Conservation (phyloP, 2,888 invertebrate species). For the Troides oblongomaculatus region DNA sequence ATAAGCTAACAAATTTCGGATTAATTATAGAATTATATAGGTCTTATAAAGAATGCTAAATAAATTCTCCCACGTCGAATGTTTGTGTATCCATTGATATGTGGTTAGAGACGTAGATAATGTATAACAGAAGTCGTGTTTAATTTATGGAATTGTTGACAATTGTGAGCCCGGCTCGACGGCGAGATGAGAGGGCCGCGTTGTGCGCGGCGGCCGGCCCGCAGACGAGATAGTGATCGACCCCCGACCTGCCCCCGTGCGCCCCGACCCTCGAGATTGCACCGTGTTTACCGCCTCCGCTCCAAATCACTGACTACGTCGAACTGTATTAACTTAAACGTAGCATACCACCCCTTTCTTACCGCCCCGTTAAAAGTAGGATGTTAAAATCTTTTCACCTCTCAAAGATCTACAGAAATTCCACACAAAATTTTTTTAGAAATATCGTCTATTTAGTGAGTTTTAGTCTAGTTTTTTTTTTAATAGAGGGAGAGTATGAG, state of each 20-base stretch:
- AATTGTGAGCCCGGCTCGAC: not conserved
- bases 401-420: not conserved
- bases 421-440: too few relatives aligned
- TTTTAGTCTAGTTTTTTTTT: too few relatives aligned
- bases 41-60: too few relatives aligned
- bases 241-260: conserved; percentile 47
- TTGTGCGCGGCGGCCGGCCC: conserved; percentile 3
- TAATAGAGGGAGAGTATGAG: too few relatives aligned
- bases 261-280: conserved; percentile 43
- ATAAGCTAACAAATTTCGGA: too few relatives aligned
- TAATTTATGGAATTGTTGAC: conserved; percentile 3
- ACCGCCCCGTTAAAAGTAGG: not conserved
- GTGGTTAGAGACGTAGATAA: not conserved
- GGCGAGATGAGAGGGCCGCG: not conserved
- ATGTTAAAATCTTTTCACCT: not conserved
- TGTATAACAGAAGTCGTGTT: not conserved
- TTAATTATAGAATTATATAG: too few relatives aligned
- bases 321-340: not conserved
- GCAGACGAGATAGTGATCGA: conserved; percentile 44
- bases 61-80: not conserved
- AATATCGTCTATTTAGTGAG: too few relatives aligned
- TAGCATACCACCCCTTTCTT: not conserved
- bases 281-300: conserved; percentile 35
- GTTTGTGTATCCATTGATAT: not conserved
- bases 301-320: conserved; percentile 9